Percentiles rank a stretch among this genome's conserved stretches.
Conservation (phyloP, 2,888 invertebrate genomes). For the Philereme vetulata region DNA sequence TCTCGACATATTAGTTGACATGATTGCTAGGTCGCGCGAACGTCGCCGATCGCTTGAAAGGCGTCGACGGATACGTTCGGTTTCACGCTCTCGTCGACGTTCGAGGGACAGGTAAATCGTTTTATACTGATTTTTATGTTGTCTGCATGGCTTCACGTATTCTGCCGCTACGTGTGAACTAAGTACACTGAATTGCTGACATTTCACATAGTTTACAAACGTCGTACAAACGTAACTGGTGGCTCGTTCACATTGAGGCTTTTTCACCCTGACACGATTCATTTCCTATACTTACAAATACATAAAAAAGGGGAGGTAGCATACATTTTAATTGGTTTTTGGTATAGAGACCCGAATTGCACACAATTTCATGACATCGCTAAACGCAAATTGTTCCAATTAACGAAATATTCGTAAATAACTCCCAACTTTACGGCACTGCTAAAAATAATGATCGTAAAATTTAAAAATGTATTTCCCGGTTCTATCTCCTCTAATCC, state of each 20-base stretch:
- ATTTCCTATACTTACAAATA: neutral
- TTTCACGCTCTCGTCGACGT: constrained; percentile 76
- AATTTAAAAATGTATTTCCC: no score
- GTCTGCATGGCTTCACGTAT: constrained; percentile 39
- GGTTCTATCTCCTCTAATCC: neutral
- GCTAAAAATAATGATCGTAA: no score
- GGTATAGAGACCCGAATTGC: no score
- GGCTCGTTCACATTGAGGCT: constrained; percentile 1
- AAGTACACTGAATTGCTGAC: neutral
- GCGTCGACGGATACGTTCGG: constrained; percentile 69
- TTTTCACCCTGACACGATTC: neutral
- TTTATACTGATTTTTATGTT: constrained; percentile 37
- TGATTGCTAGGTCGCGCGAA: constrained; percentile 71
- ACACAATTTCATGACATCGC: no score
- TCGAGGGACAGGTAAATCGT: constrained; percentile 73
- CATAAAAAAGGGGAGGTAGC: no score
- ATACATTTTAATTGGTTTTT: no score
- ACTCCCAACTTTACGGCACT: no score
- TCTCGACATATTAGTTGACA: constrained; percentile 26
- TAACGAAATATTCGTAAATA: no score
- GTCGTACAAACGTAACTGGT: neutral
- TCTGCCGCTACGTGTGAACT: constrained; percentile 22
- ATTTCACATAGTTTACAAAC: neutral
- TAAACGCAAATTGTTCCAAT: no score
- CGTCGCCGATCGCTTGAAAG: constrained; percentile 79